These are phyloP conservation scores for Cochlearius cochlearius DNA, from an alignment of 2,113 vertebrate genomes.

Conservation along the genomic window DNA sequence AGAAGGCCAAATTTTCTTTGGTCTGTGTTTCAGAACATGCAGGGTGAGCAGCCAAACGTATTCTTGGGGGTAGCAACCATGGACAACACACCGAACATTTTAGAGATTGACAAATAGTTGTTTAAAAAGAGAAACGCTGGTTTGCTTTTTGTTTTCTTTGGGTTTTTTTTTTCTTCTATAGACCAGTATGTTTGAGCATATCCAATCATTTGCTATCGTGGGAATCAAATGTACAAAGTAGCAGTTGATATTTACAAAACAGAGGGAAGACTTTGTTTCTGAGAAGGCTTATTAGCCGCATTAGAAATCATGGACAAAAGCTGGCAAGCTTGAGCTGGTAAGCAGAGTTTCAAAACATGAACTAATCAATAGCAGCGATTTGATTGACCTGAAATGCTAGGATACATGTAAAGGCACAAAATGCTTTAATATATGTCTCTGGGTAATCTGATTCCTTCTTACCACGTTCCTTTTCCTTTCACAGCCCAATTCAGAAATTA, in stretches of 20 bases:
- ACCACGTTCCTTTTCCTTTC: not conserved
- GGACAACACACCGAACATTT: not conserved
- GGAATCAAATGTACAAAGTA: not conserved
- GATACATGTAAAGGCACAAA: not conserved
- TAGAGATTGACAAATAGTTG: not conserved
- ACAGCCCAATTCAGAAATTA: not conserved
- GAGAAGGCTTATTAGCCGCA: not conserved
- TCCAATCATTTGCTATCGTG: not conserved
- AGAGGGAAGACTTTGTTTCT: not conserved
- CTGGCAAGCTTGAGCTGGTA: not conserved
- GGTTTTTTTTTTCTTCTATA: not conserved
- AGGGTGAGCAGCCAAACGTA: not conserved
- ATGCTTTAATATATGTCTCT: not conserved
- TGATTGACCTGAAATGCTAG: not conserved
- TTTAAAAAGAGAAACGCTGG: not conserved
- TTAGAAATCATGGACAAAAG: not conserved
- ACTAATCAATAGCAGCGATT: not conserved
- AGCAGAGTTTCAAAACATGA: not conserved
- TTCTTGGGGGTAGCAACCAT: not conserved
- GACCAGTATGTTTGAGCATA: not conserved
- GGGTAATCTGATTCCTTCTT: not conserved
- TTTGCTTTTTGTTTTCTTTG: not conserved
- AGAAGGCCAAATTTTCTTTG: not conserved
- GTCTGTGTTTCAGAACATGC: not conserved
- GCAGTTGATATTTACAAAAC: not conserved